These are phyloP conservation scores for Gallinago undulata DNA, from an alignment of 2,113 vertebrate genomes.

Conservation along the genomic window DNA sequence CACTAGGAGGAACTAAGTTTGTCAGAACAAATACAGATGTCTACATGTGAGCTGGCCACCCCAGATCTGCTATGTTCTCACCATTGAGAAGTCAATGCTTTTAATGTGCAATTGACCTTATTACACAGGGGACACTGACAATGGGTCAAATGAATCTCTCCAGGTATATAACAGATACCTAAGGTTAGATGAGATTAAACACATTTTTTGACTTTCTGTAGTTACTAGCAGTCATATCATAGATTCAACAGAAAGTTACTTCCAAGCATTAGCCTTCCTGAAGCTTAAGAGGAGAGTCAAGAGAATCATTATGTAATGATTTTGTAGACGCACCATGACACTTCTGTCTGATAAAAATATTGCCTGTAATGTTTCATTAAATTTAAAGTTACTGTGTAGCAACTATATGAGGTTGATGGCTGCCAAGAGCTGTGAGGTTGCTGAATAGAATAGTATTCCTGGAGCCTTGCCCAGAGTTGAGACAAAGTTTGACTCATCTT, in stretches of 20 bases:
- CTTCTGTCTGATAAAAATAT: conserved; percentile 59
- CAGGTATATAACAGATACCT: neutral
- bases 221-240: neutral
- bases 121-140: neutral
- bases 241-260: neutral
- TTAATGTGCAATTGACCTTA: rapidly evolving
- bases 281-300: neutral
- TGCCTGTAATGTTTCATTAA: conserved; percentile 50
- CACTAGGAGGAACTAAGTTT: neutral
- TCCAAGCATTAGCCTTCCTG: neutral
- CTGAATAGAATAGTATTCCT: conserved; percentile 54
- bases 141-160: neutral
- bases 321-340: conserved; percentile 40
- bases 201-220: neutral
- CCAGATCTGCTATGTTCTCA: neutral
- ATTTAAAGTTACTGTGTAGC: conserved; percentile 31
- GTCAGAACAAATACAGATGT: neutral
- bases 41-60: neutral
- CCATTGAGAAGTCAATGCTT: neutral
- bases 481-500: conserved; percentile 63
- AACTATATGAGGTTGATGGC: conserved; percentile 13
- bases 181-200: neutral
- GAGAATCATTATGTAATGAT: conserved; percentile 34
- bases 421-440: conserved; percentile 50
- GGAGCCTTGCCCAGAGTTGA: conserved; percentile 42